These are phyloP conservation scores for Actinostola sp. DNA, from an alignment of 92 coral and sea anemone genomes.

Conservation along the genomic window DNA sequence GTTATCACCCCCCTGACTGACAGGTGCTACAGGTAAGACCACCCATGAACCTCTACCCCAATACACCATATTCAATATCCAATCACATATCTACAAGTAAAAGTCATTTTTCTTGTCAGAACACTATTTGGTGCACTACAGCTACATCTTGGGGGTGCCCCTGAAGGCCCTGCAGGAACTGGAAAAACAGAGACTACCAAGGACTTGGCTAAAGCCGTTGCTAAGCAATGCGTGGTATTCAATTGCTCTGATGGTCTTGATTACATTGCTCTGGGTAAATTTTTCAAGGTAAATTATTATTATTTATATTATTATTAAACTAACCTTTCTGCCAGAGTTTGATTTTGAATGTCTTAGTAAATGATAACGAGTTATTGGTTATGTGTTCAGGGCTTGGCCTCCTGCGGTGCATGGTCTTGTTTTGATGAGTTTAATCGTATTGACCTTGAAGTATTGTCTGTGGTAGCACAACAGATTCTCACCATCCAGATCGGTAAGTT, in stretches of 20 bases:
- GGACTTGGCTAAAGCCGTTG: slow-evolving; percentile 89
- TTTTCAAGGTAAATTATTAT: slow-evolving; percentile 72
- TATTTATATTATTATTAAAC: too few species aligned
- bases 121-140: slow-evolving; percentile 97
- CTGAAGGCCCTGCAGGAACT: slow-evolving; percentile 99
- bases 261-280: slow-evolving; percentile 87
- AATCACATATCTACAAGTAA: too few species aligned
- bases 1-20: slow-evolving; percentile 98
- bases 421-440: slow-evolving; percentile 98
- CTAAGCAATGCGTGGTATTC: slow-evolving; percentile 88
- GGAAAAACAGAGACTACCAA: slow-evolving; percentile 97
- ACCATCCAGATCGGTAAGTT: slow-evolving; percentile 97
- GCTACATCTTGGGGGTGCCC: slow-evolving; percentile 97
- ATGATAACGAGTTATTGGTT: background rate
- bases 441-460: slow-evolving; percentile 93
- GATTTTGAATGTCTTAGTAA: background rate
- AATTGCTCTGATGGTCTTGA: slow-evolving; percentile 92
- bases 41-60: background rate
- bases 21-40: slow-evolving; percentile 85
- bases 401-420: slow-evolving; percentile 98
- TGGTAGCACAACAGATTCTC: slow-evolving; percentile 94
- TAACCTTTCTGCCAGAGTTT: too few species aligned
- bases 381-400: slow-evolving; percentile 81
- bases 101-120: slow-evolving; percentile 33
- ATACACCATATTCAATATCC: too few species aligned